These are phyloP conservation scores for Hirudinaria manillensis DNA, from an alignment of 2,888 invertebrate species.

Conservation along the genomic window DNA sequence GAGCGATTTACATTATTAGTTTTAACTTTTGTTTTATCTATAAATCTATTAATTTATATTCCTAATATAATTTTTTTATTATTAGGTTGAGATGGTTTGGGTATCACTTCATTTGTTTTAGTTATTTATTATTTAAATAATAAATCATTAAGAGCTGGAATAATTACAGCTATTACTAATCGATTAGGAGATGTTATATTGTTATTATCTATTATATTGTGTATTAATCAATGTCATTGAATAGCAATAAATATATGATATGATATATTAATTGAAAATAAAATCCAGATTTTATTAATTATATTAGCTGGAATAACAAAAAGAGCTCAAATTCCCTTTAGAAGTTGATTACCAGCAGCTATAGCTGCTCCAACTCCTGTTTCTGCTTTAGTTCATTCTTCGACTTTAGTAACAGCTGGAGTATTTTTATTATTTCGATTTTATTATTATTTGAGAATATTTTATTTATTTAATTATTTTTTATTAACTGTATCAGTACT, in stretches of 20 bases:
- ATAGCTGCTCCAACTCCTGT: slow-evolving; percentile 73
- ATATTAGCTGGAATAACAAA: slow-evolving; percentile 65
- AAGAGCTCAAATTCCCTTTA: slow-evolving; percentile 76
- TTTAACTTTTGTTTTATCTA: slow-evolving; percentile 65
- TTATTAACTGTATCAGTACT: slow-evolving; percentile 58
- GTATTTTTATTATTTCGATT: slow-evolving; percentile 70
- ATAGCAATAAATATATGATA: slow-evolving; percentile 55
- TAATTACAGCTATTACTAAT: slow-evolving; percentile 68
- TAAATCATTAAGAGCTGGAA: slow-evolving; percentile 66
- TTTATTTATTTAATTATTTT: slow-evolving; percentile 55
- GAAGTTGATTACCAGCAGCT: slow-evolving; percentile 68
- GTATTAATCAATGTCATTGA: slow-evolving; percentile 42
- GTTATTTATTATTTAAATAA: slow-evolving; percentile 68
- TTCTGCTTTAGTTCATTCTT: slow-evolving; percentile 72
- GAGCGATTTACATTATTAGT: slow-evolving; percentile 65
- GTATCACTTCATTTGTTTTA: slow-evolving; percentile 68
- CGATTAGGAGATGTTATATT: slow-evolving; percentile 69
- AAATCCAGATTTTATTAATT: slow-evolving; percentile 54
- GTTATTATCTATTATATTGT: slow-evolving; percentile 59
- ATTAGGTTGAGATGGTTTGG: slow-evolving; percentile 69
- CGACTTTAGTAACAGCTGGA: slow-evolving; percentile 71
- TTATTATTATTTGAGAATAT: slow-evolving; percentile 57
- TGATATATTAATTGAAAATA: slow-evolving; percentile 43
- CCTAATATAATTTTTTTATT: slow-evolving; percentile 68
- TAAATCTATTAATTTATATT: slow-evolving; percentile 65